Conservation (phyloP, 2,888 invertebrate genomes). For the Proisotoma minuta region DNA sequence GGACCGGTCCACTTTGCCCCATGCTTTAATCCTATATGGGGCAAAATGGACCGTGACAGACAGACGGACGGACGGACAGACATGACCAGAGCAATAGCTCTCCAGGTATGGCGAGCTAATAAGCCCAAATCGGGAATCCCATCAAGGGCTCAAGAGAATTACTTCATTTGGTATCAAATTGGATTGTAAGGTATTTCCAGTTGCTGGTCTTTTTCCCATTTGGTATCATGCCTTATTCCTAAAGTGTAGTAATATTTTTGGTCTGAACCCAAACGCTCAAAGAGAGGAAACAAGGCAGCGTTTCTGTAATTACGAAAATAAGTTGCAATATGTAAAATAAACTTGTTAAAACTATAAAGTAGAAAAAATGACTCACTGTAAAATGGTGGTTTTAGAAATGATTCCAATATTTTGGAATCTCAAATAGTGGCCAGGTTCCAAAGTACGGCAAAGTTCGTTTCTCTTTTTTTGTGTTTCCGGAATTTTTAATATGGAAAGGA, state of each 20-base stretch:
- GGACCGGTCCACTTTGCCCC: no score
- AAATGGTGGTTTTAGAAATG: constrained; percentile 6
- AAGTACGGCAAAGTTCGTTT: not conserved
- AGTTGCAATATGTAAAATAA: no score
- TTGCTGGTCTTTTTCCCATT: not conserved
- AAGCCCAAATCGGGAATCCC: no score
- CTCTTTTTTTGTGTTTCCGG: not conserved
- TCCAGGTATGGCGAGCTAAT: no score
- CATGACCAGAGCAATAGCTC: no score
- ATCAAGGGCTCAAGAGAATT: no score
- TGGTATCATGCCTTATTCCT: not conserved
- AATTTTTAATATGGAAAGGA: constrained; percentile 19
- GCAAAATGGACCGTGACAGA: no score
- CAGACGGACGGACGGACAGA: no score
- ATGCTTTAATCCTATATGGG: no score
- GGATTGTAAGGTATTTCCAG: not conserved
- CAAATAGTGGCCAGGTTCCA: constrained; percentile 6
- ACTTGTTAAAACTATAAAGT: not conserved
- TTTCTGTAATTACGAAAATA: no score
- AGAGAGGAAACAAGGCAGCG: not conserved
- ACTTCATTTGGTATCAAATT: no score
- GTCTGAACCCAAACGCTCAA: not conserved
- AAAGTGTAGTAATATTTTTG: not conserved
- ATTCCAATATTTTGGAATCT: constrained; percentile 16
- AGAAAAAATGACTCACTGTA: constrained; percentile 9